These are phyloP conservation scores for Syngnathus rostellatus DNA, from an alignment of 2,797 vertebrate species.

Conservation along the genomic window DNA sequence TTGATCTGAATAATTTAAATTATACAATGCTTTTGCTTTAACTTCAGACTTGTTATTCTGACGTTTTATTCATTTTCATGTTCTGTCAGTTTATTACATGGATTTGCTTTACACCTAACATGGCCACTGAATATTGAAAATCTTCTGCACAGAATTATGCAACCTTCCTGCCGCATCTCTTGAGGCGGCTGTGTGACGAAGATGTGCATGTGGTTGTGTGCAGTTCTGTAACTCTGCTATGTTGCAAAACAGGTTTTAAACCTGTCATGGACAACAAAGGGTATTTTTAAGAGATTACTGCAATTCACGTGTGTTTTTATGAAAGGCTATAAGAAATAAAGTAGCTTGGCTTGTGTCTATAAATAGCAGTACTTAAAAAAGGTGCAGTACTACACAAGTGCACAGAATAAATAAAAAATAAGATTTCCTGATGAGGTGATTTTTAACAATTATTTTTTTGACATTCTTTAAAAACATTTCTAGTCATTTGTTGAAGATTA, in stretches of 20 bases:
- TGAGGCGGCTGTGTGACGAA: slow-evolving; percentile 15
- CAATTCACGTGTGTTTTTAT: background rate
- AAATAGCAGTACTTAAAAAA: background rate
- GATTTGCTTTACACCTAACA: background rate
- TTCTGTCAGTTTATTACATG: background rate
- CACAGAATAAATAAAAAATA: background rate
- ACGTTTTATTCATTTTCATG: background rate
- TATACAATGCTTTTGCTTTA: background rate
- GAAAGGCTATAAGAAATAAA: background rate
- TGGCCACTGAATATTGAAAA: background rate
- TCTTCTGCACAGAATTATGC: slow-evolving; percentile 4
- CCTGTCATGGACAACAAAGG: background rate
- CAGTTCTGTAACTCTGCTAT: slow-evolving; percentile 27
- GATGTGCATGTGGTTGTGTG: slow-evolving; percentile 16
- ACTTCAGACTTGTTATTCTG: background rate
- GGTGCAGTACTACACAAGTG: background rate
- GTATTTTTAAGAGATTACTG: background rate
- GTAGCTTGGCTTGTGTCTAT: background rate
- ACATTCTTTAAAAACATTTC: background rate
- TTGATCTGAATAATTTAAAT: too few species aligned
- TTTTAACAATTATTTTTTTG: background rate
- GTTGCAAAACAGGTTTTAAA: slow-evolving; percentile 47
- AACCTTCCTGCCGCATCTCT: background rate
- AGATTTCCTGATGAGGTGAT: background rate
- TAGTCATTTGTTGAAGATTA: too few species aligned